These are phyloP conservation scores for Indicator maculatus DNA, from an alignment of 2,113 vertebrate species.

Conservation along the genomic window DNA sequence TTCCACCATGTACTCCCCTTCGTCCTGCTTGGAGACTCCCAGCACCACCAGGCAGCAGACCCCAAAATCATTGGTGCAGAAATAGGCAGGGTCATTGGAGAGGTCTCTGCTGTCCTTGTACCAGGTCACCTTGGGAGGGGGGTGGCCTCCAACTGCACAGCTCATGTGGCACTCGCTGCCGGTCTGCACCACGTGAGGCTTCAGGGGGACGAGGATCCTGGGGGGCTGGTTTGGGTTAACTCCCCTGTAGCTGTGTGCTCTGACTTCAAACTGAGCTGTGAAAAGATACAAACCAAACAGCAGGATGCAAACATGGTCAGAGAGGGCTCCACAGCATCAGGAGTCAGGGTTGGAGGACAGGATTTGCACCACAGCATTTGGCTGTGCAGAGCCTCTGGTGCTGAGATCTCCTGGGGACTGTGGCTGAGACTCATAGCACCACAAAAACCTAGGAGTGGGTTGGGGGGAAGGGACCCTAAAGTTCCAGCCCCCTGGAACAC, in stretches of 20 bases:
- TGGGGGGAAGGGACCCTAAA: no score
- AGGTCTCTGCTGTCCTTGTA: slow-evolving; percentile 80
- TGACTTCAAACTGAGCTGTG: slow-evolving; percentile 76
- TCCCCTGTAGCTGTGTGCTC: slow-evolving; percentile 51
- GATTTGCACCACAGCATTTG: neutral
- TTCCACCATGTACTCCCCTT: slow-evolving; percentile 79
- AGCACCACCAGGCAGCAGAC: slow-evolving; percentile 88
- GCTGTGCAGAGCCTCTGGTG: neutral
- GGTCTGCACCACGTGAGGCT: slow-evolving; percentile 78
- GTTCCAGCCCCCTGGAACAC: no score
- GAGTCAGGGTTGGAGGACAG: neutral
- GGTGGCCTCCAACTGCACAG: slow-evolving; percentile 85
- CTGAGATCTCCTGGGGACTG: no score
- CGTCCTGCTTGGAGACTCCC: slow-evolving; percentile 75
- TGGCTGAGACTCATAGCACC: no score
- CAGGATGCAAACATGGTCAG: neutral
- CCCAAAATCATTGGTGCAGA: slow-evolving; percentile 82
- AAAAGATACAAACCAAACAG: neutral
- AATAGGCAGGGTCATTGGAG: slow-evolving; percentile 73
- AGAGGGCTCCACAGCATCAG: neutral
- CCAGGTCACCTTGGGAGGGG: slow-evolving; percentile 84
- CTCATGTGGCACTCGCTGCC: slow-evolving; percentile 88
- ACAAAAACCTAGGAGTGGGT: no score
- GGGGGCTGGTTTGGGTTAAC: slow-evolving; percentile 78
- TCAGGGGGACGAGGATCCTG: slow-evolving; percentile 79